phyloP scores from a whole-genome alignment of 2,888 invertebrate species.

The Halocaridina rubra region DNA sequence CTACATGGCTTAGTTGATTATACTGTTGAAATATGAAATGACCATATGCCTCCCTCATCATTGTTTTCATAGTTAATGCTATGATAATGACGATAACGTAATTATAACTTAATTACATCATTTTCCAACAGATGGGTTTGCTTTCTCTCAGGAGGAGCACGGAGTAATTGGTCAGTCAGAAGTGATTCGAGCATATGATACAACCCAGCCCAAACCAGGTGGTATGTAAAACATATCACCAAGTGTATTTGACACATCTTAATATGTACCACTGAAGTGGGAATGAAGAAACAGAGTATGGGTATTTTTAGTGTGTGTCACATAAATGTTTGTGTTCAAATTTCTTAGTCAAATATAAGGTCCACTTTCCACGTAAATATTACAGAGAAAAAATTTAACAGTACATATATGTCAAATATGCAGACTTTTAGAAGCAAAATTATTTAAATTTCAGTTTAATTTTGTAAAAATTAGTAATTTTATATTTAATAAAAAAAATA shows the following conservation, averaged over 20 bases:
- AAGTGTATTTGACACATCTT: neutral
- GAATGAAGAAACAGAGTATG: neutral
- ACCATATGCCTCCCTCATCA: neutral
- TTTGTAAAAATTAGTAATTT: no score
- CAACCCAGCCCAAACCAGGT: conserved; percentile 71
- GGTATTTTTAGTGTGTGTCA: neutral
- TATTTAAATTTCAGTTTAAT: no score
- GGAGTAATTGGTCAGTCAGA: conserved; percentile 94
- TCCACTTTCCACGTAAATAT: neutral
- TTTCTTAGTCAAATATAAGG: neutral
- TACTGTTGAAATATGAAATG: no score
- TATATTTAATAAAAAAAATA: no score
- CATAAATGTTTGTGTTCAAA: neutral
- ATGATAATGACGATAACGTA: neutral
- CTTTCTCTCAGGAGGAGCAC: conserved; percentile 98
- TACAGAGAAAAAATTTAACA: no score
- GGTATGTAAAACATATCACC: conserved; percentile 57
- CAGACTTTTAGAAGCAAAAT: no score
- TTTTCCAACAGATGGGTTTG: conserved; percentile 67
- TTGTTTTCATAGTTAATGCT: neutral
- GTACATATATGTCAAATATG: no score
- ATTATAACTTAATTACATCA: neutral
- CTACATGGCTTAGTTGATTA: no score
- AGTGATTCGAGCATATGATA: conserved; percentile 95
- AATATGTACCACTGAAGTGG: neutral